These are phyloP conservation scores for Sternarchorhynchus goeldii DNA, from an alignment of 2,797 vertebrate genomes.

Conservation along the genomic window DNA sequence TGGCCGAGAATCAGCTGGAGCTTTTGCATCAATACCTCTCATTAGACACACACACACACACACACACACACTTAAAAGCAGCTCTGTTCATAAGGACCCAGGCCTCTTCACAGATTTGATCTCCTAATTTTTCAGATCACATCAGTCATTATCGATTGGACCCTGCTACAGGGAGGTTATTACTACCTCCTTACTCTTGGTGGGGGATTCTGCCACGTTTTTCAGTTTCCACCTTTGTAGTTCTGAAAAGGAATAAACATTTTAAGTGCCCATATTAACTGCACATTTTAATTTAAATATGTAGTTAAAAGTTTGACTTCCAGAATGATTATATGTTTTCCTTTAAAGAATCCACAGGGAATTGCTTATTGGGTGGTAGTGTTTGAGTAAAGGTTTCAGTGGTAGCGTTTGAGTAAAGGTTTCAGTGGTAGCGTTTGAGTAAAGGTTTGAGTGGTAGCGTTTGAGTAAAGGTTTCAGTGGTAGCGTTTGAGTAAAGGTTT, in stretches of 20 bases:
- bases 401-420: too few relatives aligned
- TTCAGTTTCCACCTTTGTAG: not conserved
- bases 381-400: too few relatives aligned
- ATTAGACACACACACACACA: not conserved
- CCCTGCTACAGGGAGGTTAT: not conserved
- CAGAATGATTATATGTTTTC: too few relatives aligned
- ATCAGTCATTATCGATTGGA: not conserved
- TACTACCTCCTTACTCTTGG: not conserved
- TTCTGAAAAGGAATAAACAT: not conserved
- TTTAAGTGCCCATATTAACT: too few relatives aligned
- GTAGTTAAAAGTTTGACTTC: too few relatives aligned
- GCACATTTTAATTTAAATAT: too few relatives aligned
- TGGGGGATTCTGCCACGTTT: not conserved
- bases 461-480: too few relatives aligned
- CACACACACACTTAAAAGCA: conserved; percentile 33
- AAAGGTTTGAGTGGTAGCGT: too few relatives aligned
- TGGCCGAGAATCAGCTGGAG: conserved; percentile 37
- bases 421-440: too few relatives aligned
- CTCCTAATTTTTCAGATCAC: conserved; percentile 17
- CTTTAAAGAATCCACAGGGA: too few relatives aligned
- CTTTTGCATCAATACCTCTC: conserved; percentile 37
- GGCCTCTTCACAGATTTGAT: conserved; percentile 21
- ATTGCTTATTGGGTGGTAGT: too few relatives aligned
- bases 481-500: too few relatives aligned
- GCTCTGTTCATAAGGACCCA: conserved; percentile 34